These are phyloP conservation scores for Heliothis peltigera DNA, from an alignment of 2,888 invertebrate genomes.

Conservation along the genomic window DNA sequence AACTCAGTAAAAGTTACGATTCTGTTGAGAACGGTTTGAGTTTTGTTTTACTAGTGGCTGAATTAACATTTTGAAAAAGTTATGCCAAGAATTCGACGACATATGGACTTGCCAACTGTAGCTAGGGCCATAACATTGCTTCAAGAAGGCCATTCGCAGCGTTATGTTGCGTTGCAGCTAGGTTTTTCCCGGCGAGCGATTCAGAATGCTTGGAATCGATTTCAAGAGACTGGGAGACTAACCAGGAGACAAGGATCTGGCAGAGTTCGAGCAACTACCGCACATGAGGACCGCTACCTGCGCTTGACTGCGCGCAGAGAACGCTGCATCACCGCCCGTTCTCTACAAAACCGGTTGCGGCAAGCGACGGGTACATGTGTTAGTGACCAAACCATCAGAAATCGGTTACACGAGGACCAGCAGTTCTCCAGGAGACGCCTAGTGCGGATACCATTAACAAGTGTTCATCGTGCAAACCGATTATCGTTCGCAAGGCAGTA, in stretches of 20 bases:
- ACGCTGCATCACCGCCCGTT: neutral
- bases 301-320: neutral
- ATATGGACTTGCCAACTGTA: constrained; percentile 3
- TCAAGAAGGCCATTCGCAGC: constrained; percentile 15
- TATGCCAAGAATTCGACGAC: neutral
- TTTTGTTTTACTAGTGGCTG: too few species aligned
- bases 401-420: constrained; percentile 5
- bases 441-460: neutral
- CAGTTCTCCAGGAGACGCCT: neutral
- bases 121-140: constrained; percentile 2
- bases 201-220: constrained; percentile 15
- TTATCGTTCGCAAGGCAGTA: neutral
- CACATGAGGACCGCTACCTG: constrained; percentile 7
- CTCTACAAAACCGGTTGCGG: neutral
- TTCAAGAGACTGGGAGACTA: constrained; percentile 10
- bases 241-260: constrained; percentile 5
- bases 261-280: constrained; percentile 7
- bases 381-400: constrained; percentile 8
- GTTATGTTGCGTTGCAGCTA: constrained; percentile 4
- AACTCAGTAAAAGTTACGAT: too few species aligned
- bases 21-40: too few species aligned
- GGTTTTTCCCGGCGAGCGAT: constrained; percentile 7
- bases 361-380: constrained; percentile 2
- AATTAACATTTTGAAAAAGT: too few species aligned
- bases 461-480: neutral